These are phyloP conservation scores for Syrista parreyssii DNA, from an alignment of 2,888 invertebrate genomes.

Conservation along the genomic window DNA sequence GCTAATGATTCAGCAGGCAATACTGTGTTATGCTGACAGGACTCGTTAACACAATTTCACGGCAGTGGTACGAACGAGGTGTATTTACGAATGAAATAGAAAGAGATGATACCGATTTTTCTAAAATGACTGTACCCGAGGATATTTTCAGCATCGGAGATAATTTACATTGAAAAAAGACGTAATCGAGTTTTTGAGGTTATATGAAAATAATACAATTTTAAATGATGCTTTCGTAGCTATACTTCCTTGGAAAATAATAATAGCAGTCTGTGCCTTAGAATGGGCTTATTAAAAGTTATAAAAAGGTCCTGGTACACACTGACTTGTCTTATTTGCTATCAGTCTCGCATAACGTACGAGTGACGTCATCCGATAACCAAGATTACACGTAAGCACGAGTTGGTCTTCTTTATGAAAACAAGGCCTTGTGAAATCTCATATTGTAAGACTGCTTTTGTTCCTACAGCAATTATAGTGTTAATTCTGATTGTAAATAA, in stretches of 20 bases:
- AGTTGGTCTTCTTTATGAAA: not conserved
- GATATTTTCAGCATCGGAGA: not conserved
- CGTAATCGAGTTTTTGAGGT: not conserved
- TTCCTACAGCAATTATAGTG: not conserved
- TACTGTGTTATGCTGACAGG: slow-evolving; percentile 31
- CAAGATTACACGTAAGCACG: not conserved
- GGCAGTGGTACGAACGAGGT: not conserved
- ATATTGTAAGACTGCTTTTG: not conserved
- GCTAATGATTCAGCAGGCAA: slow-evolving; percentile 31
- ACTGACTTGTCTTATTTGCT: not conserved
- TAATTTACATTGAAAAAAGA: not conserved
- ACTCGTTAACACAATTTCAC: slow-evolving; percentile 34
- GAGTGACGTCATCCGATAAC: not conserved
- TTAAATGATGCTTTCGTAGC: no score
- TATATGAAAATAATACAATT: not conserved
- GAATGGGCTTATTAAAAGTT: not conserved
- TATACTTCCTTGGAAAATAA: not conserved
- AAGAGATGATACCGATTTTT: not conserved
- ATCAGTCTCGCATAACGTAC: not conserved
- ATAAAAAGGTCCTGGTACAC: not conserved
- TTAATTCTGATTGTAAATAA: not conserved
- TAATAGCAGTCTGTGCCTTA: not conserved
- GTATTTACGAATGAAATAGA: not conserved
- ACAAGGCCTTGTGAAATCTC: not conserved
- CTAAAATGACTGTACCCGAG: not conserved